Base-by-base conservation (phyloP, 2,113 vertebrate genomes). In the Sporophila hypoxantha region DNA sequence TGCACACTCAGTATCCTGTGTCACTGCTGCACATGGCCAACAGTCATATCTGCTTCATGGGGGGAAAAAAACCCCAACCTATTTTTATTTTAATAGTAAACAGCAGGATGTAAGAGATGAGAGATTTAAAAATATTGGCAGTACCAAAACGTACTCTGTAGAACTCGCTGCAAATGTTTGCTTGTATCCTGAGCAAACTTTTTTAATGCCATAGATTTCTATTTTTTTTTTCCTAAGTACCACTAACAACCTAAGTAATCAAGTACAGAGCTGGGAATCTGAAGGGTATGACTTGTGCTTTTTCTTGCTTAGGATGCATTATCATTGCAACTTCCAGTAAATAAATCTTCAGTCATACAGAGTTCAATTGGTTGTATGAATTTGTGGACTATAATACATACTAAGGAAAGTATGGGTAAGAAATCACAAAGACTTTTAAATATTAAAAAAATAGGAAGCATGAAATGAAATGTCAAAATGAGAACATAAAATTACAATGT, bases 11-110 rank as follows among this genome's bases (percentile, higher is more conserved):
- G 17, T 14, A 25, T 12, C 17, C 64, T 47, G 12, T 17, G 9
- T 11, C 5, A 2, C 44, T 68, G 55, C 34, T 60, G 55, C 56
- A 44, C 29, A 56, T 30, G 14, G 46, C 41, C 36, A 30, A 12
- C 5, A 4, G 19, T 36, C 25, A 16, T 0, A 37, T 5, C 44
- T 76, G 30, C 22, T 65, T 25, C 39, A 29, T 1, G 8, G 6
- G 17, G 37, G 5, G 1, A n/a, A 22, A 57, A 39, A 67, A 26
- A 3, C 0, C 8, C 6, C 50, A 41, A 17, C 0, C 2, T 50
- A 14, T 11, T 23, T 39, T 41, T 59, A 49, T 76, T 67, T 59
- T 19, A 49, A 49, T 3, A 67, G 59, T 22, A 59, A 73, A 10
- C 12, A 27, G 7, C 29, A 55, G 17, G 41, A 60, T 60, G 65